phyloP scores from a whole-genome alignment of 92 coral and sea anemone species.

The Hydrozoanthus gracilis region DNA sequence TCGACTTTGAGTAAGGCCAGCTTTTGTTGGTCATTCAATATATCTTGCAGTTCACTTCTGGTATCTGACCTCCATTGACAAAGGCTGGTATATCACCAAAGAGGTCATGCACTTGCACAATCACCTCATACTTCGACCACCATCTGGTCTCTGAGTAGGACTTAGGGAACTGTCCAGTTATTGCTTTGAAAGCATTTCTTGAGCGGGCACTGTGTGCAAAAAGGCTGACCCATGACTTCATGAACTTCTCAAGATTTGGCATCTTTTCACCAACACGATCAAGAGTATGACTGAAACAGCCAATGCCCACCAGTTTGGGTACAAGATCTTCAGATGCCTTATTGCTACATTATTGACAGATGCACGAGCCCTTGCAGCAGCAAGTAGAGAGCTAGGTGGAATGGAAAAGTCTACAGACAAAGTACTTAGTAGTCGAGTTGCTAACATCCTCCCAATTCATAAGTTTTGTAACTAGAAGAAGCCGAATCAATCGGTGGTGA shows the following conservation, averaged over 20 bases:
- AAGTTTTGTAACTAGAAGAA: too few species aligned
- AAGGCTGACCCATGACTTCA: conserved; percentile 46
- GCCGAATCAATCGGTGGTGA: too few species aligned
- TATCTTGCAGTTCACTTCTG: conserved; percentile 48
- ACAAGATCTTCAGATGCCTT: too few species aligned
- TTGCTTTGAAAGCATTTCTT: conserved; percentile 50
- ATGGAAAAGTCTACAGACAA: too few species aligned
- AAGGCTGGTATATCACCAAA: conserved; percentile 43
- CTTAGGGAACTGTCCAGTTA: conserved; percentile 45
- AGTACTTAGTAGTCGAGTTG: too few species aligned
- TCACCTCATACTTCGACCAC: conserved; percentile 61
- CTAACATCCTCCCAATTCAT: too few species aligned
- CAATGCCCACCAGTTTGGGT: too few species aligned
- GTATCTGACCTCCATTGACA: conserved; percentile 39
- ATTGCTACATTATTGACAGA: too few species aligned
- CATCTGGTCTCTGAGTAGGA: conserved; percentile 64
- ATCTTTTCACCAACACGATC: too few species aligned
- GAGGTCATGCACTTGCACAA: conserved; percentile 51
- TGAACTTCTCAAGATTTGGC: conserved; percentile 44
- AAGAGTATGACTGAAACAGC: too few species aligned
- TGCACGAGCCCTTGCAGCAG: too few species aligned
- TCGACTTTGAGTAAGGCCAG: conserved; percentile 51
- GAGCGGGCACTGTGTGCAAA: conserved; percentile 55
- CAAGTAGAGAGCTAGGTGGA: too few species aligned
- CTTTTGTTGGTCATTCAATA: conserved; percentile 42